Percentiles rank a stretch among this genome's conserved stretches.
phyloP scores from a whole-genome alignment of 2,113 vertebrate species.

The Cichladusa arquata region DNA sequence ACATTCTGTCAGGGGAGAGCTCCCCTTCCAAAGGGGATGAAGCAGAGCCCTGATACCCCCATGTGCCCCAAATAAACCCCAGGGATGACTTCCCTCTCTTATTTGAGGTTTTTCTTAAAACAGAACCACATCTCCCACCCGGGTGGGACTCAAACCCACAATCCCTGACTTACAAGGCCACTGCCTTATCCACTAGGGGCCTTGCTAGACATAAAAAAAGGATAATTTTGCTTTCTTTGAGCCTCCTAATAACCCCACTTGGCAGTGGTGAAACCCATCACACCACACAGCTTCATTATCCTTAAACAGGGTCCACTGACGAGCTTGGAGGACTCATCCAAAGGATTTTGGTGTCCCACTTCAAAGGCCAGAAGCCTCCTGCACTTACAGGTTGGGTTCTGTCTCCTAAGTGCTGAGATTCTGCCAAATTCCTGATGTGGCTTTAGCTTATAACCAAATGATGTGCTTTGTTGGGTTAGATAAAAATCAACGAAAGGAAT shows the following conservation, averaged over 20 bases:
- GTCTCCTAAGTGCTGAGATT: not conserved
- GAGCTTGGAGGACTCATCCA: not conserved
- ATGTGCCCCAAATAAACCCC: too few relatives aligned
- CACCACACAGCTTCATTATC: not conserved
- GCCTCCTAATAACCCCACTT: accelerated
- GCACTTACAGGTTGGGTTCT: not conserved
- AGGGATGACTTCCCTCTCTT: not conserved
- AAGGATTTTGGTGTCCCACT: too few relatives aligned
- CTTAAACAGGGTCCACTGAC: accelerated
- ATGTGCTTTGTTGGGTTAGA: not conserved
- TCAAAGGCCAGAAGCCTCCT: not conserved
- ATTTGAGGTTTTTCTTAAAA: not conserved
- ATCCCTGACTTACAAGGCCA: constrained; percentile 35
- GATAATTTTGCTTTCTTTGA: not conserved
- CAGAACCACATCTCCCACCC: not conserved
- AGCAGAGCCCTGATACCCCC: accelerated
- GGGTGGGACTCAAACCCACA: constrained; percentile 40
- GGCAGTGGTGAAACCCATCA: accelerated
- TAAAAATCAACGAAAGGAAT: not conserved
- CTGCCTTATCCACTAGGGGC: constrained; percentile 45
- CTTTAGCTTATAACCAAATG: not conserved
- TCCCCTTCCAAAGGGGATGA: accelerated
- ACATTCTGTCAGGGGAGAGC: not conserved
- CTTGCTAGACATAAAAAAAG: accelerated
- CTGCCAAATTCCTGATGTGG: not conserved